Evolutionary conservation across 2,888 invertebrate genomes (phyloP).

Genomic region (Lasioglossum pauxillum): DNA sequence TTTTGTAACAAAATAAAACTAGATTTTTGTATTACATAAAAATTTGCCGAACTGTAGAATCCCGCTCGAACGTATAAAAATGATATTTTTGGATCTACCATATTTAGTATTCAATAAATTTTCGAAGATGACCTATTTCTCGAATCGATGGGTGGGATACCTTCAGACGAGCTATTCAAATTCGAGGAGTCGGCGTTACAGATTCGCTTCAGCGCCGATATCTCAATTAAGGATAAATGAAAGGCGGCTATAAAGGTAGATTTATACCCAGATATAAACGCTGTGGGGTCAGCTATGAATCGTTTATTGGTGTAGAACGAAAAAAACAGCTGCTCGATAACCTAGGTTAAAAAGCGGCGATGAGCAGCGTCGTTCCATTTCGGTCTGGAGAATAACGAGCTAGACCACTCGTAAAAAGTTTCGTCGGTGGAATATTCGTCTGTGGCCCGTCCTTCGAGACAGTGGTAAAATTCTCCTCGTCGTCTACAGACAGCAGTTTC

Average conservation of each 20-base stretch:
- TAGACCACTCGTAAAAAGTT: conserved; percentile 68
- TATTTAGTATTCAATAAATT: neutral
- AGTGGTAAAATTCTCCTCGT: conserved; percentile 35
- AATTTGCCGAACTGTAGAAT: neutral
- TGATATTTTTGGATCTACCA: neutral
- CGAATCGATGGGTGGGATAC: neutral
- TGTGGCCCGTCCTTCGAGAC: conserved; percentile 24
- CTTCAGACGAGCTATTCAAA: neutral
- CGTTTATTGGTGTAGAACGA: conserved; percentile 34
- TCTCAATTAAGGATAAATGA: conserved; percentile 38
- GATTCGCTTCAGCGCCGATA: neutral
- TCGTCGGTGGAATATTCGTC: conserved; percentile 40
- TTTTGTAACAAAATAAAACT: too few species aligned
- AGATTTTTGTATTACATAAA: neutral
- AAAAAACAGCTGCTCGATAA: conserved; percentile 12
- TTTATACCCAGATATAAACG: conserved; percentile 44
- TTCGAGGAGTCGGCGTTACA: neutral
- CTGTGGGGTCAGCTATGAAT: conserved; percentile 11
- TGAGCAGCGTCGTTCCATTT: conserved; percentile 58
- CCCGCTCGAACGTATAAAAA: neutral
- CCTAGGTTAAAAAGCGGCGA: conserved; percentile 43
- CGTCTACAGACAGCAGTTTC: conserved; percentile 58
- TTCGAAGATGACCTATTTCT: neutral
- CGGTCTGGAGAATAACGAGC: conserved; percentile 60
- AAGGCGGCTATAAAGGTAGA: conserved; percentile 41